Percentiles rank a stretch among this genome's conserved stretches.
Conservation (phyloP, 1,140 invertebrate species). For the Teleogryllus occipitalis region DNA sequence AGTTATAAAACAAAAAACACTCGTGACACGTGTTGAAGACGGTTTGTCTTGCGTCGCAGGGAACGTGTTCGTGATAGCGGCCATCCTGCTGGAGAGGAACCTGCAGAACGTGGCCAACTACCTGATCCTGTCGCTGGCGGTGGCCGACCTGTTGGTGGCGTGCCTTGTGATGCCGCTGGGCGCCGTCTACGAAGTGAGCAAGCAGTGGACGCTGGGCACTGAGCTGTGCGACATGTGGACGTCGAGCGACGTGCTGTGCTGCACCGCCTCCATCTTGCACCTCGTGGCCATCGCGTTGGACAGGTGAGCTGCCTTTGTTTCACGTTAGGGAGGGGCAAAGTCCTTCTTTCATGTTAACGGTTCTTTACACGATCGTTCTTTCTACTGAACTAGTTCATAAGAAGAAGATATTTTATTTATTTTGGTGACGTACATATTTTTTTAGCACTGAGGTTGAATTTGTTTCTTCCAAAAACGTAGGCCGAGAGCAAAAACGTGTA, state of each 20-base stretch:
- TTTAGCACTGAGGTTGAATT: no score
- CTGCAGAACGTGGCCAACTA: conserved; percentile 81
- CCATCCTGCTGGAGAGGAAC: conserved; percentile 80
- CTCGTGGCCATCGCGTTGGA: conserved; percentile 92
- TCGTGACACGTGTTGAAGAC: no score
- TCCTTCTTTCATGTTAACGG: no score
- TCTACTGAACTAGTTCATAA: no score
- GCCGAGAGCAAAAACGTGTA: no score
- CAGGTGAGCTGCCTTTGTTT: conserved; percentile 46
- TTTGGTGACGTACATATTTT: no score
- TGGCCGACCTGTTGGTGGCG: conserved; percentile 78
- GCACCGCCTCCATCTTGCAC: conserved; percentile 88
- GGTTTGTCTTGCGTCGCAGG: conserved; percentile 43
- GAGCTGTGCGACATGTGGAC: conserved; percentile 91
- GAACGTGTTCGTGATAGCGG: conserved; percentile 92
- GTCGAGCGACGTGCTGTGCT: conserved; percentile 83
- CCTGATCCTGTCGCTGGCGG: conserved; percentile 75
- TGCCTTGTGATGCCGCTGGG: conserved; percentile 79
- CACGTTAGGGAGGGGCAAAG: no score
- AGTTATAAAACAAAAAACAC: no score
- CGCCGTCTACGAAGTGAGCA: conserved; percentile 45
- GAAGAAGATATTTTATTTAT: no score
- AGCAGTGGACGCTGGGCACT: conserved; percentile 72
- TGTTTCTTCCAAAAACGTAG: no score
- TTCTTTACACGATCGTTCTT: no score